Percentiles rank a stretch among this genome's conserved stretches.
Conservation (phyloP, 2,113 vertebrate genomes). For the Craseonycteris thonglongyai region DNA sequence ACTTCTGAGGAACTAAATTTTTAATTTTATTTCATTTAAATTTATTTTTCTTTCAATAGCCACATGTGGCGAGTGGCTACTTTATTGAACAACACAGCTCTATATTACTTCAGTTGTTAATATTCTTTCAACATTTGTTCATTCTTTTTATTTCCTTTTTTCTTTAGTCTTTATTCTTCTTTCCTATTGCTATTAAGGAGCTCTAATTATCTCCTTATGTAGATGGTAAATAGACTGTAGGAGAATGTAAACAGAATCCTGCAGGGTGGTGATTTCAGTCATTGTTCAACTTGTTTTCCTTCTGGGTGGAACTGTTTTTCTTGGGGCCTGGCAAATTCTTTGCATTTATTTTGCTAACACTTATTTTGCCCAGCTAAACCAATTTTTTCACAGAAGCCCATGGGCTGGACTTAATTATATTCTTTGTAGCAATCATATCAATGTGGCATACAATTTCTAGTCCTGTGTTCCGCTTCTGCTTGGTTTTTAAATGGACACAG, state of each 20-base stretch:
- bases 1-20: not conserved
- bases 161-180: constrained; percentile 15
- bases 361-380: not conserved
- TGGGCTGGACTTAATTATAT: not conserved
- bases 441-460: not conserved
- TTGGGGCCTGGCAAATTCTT: not conserved
- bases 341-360: not conserved
- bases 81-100: not conserved
- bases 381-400: not conserved
- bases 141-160: constrained; percentile 14
- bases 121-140: constrained; percentile 17
- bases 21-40: not conserved
- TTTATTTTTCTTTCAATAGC: not conserved
- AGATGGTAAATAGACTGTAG: constrained; percentile 46
- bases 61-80: not conserved
- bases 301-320: constrained; percentile 41
- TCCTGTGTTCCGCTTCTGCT: not conserved
- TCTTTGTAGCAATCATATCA: not conserved
- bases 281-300: constrained; percentile 53
- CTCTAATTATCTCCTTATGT: constrained; percentile 62
- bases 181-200: constrained; percentile 7
- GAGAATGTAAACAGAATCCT: constrained; percentile 59
- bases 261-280: constrained; percentile 36
- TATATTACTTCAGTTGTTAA: not conserved
- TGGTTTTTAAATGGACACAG: not conserved